phyloP scores from a whole-genome alignment of 1,140 invertebrate species.

The Calosoma granatense region DNA sequence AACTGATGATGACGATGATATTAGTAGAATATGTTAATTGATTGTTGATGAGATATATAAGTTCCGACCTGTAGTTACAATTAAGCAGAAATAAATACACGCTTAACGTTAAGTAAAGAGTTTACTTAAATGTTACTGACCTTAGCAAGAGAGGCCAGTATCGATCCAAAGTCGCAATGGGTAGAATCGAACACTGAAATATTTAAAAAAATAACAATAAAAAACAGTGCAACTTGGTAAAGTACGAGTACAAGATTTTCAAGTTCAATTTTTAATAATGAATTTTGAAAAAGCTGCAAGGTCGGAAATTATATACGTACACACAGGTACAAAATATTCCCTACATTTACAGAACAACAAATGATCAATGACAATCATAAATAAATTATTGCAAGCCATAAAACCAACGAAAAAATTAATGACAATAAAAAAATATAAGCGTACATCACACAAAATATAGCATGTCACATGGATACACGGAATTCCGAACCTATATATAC shows the following conservation, averaged over 20 bases:
- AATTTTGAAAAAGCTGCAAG: not conserved
- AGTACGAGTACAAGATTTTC: not conserved
- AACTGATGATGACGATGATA: no score
- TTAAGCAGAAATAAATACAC: no score
- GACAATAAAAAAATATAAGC: no score
- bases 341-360: no score
- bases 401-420: no score
- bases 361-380: no score
- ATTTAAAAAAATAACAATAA: slow-evolving; percentile 29
- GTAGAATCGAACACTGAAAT: slow-evolving; percentile 35
- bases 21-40: no score
- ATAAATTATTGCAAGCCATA: no score
- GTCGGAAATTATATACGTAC: slow-evolving; percentile 1
- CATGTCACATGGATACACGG: no score
- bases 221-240: slow-evolving; percentile 4
- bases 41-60: not conserved
- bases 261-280: not conserved
- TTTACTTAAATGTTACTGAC: slow-evolving; percentile 27
- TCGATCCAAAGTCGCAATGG: slow-evolving; percentile 35
- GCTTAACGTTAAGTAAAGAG: slow-evolving; percentile 17
- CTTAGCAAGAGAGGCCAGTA: slow-evolving; percentile 36
- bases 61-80: slow-evolving; percentile 13
- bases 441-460: no score
- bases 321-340: no score
- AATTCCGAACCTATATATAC: no score